These are phyloP conservation scores for Sebastes taczanowskii DNA, from an alignment of 2,797 vertebrate species.

Conservation along the genomic window DNA sequence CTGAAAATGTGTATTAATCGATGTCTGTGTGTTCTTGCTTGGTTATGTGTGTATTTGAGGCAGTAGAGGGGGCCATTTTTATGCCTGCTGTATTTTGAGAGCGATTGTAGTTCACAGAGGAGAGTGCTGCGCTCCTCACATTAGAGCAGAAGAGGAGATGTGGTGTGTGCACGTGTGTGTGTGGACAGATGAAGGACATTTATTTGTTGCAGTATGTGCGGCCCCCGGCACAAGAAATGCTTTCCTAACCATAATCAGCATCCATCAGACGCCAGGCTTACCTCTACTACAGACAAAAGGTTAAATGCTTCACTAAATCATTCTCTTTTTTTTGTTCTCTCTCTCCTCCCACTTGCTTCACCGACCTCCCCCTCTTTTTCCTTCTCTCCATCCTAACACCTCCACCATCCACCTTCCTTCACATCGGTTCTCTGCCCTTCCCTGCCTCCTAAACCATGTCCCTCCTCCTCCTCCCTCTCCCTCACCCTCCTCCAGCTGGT, in stretches of 20 bases:
- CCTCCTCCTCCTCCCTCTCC: not conserved
- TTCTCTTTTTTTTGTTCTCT: slow-evolving; percentile 42
- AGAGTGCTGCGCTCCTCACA: slow-evolving; percentile 36
- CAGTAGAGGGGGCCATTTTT: slow-evolving; percentile 40
- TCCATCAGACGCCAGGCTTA: slow-evolving; percentile 64
- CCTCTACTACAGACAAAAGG: slow-evolving; percentile 61
- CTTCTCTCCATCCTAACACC: not conserved
- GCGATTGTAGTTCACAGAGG: slow-evolving; percentile 52
- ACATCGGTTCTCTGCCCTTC: not conserved
- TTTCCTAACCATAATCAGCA: slow-evolving; percentile 61
- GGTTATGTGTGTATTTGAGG: slow-evolving; percentile 10
- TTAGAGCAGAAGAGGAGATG: slow-evolving; percentile 19
- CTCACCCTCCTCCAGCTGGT: slow-evolving; percentile 85
- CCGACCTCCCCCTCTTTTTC: not conserved
- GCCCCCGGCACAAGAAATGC: slow-evolving; percentile 53
- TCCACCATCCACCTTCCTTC: not conserved
- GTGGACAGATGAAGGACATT: slow-evolving; percentile 47
- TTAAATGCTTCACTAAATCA: slow-evolving; percentile 70
- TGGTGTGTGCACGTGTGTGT: not conserved
- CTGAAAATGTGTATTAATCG: slow-evolving; percentile 42
- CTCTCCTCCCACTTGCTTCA: slow-evolving; percentile 10
- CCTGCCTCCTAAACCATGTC: not conserved
- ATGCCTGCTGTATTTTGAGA: slow-evolving; percentile 42
- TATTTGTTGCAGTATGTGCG: slow-evolving; percentile 56
- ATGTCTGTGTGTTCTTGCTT: slow-evolving; percentile 9